phyloP scores from a whole-genome alignment of 2,113 vertebrate genomes.

The Neopipo cinnamomea region DNA sequence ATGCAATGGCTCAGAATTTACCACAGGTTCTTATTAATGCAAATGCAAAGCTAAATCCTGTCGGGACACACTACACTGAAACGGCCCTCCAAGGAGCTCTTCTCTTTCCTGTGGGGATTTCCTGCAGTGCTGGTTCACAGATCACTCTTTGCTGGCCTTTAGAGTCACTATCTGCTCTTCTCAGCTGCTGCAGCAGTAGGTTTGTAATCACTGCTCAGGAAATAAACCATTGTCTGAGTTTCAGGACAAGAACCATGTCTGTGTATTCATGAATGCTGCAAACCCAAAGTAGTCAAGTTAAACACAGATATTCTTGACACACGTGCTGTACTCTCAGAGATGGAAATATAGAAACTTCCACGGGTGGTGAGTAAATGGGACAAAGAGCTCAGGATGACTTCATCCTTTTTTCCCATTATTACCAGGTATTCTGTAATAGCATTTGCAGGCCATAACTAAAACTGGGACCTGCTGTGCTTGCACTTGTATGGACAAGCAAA shows the following conservation, averaged over 20 bases:
- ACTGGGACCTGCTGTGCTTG: not conserved
- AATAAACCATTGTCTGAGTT: slow-evolving; percentile 15
- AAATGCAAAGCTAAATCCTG: not conserved
- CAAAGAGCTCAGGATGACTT: slow-evolving; percentile 40
- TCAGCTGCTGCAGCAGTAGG: not conserved
- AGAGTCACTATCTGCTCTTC: not conserved
- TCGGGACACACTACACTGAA: fast-evolving
- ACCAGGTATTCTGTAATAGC: slow-evolving; percentile 37
- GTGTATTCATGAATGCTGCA: not conserved
- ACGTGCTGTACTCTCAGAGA: not conserved
- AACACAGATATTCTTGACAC: not conserved
- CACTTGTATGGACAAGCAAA: slow-evolving; percentile 30
- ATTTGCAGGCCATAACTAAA: slow-evolving; percentile 14
- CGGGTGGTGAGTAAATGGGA: slow-evolving; percentile 13
- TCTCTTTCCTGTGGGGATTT: not conserved
- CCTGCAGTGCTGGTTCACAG: not conserved
- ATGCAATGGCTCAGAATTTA: not conserved
- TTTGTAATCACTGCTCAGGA: not conserved
- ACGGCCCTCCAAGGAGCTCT: not conserved
- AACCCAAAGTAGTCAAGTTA: not conserved
- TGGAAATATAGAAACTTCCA: not conserved
- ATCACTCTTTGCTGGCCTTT: not conserved
- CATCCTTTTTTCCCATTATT: slow-evolving; percentile 25
- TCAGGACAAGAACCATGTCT: not conserved
- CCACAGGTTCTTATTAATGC: not conserved